Evolutionary conservation across 2,113 vertebrate species (phyloP).

Genomic region (Rhizomys pruinosus): DNA sequence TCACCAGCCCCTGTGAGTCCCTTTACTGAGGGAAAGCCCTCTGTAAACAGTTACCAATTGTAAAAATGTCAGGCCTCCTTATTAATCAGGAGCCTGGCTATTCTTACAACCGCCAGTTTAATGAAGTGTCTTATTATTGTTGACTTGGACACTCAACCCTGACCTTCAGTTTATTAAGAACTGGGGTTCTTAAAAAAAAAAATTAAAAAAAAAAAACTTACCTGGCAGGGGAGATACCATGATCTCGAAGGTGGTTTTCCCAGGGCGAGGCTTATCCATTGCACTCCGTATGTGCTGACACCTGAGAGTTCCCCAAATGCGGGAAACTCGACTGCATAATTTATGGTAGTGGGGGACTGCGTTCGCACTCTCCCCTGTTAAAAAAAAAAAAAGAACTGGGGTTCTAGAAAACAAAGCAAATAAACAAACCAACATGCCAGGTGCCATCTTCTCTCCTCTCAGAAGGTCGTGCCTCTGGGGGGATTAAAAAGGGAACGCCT

Average conservation of each 20-base stretch:
- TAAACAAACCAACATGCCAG: background rate
- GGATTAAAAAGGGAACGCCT: background rate
- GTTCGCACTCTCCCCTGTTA: no score
- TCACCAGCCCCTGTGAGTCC: no score
- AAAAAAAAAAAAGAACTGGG: conserved; percentile 1
- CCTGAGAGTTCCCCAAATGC: no score
- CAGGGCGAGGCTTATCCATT: no score
- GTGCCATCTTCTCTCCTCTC: background rate
- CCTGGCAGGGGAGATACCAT: no score
- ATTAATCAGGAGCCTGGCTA: background rate
- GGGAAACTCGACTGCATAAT: no score
- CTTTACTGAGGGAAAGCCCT: background rate
- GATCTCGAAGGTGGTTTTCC: no score
- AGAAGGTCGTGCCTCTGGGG: background rate
- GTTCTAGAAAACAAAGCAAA: conserved; percentile 31
- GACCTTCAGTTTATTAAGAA: conserved; percentile 40
- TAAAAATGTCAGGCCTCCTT: conserved; percentile 8
- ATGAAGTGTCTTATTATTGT: conserved; percentile 31
- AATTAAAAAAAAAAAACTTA: no score
- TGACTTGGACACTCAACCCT: background rate
- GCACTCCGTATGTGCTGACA: no score
- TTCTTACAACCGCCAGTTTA: background rate
- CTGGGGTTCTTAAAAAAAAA: no score
- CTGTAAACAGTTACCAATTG: conserved; percentile 4
- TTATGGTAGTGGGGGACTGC: no score